Base-by-base conservation (phyloP, 2,113 vertebrate species). In the Heterochromis multidens region DNA sequence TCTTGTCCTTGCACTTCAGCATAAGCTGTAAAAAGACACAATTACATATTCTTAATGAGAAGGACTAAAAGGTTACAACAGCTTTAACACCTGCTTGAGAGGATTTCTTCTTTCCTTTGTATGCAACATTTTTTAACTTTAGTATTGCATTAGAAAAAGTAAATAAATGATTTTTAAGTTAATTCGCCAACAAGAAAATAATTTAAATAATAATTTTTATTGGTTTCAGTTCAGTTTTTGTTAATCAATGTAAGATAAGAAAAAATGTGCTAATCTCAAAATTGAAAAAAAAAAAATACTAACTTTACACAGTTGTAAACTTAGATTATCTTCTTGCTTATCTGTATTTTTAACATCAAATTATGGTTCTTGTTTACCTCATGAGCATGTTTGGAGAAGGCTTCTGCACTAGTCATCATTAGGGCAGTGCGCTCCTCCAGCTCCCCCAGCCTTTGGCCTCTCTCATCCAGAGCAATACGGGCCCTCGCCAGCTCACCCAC, bases 1-100 rank as follows among this genome's bases (percentile, higher is more conserved):
- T 99, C 96, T 99, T 99, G 95, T 99, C 98, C 94, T 99, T 99
- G 92, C 97, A 98, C 95, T 99, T 99, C 90, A 99, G 94, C 99
- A 99, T 99, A 94, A 99, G 93, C 99, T 99, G 93, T 35, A 94
- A 95, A 90, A 87, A 23, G 80, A 92, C 54, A 46, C 79, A 21
- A 63, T 5, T 16, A 77, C 6, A 78, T 4, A 13, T 6, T 33
- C 31, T 82, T 2, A 46, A 52, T 52, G 43, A 74, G 9, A 0
- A 74, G 25, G 27, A 74, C 27, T 21, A 27, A 1, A 52, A 72
- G 25, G 49, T 52, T 40, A 40, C 3, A 49, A 17, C 14, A 49
- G 46, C 5, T 46, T 49, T 49, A 49, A 49, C 5, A 5, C 5
- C 46, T 49, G 46, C 25, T 72, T 49, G 16, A 72, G 16, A 29